Base-by-base conservation (phyloP, 2,888 invertebrate species). In the Parnassius mnemosyne region DNA sequence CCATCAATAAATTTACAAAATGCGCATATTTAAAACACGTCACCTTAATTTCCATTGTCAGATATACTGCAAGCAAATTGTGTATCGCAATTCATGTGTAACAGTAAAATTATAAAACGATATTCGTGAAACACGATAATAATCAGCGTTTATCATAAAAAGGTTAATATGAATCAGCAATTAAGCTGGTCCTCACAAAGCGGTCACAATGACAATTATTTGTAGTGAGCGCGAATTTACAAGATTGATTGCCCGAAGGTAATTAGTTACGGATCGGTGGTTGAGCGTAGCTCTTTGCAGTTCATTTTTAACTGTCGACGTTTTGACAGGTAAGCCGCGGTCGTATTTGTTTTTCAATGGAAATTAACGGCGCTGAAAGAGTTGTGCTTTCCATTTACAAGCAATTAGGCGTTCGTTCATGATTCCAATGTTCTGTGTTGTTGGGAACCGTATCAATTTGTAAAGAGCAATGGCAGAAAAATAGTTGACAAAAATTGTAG, bases 271-370 rank as follows among this genome's bases (percentile, higher is more conserved):
- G 79, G 78, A 75, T 79, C 75, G 75, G 73, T 72, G 73, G 78
- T 70, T 74, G 70, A 69, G 71, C 68, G 66, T 46, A 60, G 67
- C 76, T 71, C 75, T 77, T 77, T 71, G 69, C 80, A 76, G 78
- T 79, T 79, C 76, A 80, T 81, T 82, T 84, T 81, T 82, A 80
- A 81, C 79, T 71, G 79, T 72, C 77, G 77, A 79, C 76, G 68
- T 79, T 80, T 78, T 81, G 80, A 81, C 81, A 79, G 77, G 73
- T 74, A 73, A 68, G 65, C 70, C 60, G 69, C 65, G 65, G 67
- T 63, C 58, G 69, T 69, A 68, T 73, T 73, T 74, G 72, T 73
- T 74, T 67, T 68, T n/a, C 64, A 67, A 66, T 73, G 73, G 74
- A 77, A 76, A 79, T 78, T 76, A 74, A 71, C 70, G 68, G 57